These are phyloP conservation scores for Zaprionus ghesquierei DNA, from an alignment of 1,140 invertebrate genomes.

Conservation along the genomic window DNA sequence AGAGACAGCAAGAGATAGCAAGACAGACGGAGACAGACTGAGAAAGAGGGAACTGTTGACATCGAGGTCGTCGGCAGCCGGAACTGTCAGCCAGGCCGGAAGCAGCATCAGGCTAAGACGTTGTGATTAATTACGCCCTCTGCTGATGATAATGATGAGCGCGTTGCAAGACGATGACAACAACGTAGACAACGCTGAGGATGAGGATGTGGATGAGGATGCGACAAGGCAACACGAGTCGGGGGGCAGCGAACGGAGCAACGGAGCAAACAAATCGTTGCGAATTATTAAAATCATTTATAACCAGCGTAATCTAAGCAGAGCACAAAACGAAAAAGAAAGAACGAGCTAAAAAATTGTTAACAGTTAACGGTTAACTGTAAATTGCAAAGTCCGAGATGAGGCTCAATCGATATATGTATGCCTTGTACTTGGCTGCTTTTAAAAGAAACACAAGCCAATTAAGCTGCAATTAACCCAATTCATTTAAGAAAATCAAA, in stretches of 20 bases:
- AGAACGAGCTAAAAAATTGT: constrained; percentile 31
- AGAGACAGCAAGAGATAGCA: not conserved
- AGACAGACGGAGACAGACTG: not conserved
- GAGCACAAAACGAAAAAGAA: constrained; percentile 54
- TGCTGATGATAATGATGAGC: constrained; percentile 68
- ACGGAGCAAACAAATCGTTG: constrained; percentile 72
- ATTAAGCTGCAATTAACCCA: not conserved
- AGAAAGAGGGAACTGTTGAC: constrained; percentile 19
- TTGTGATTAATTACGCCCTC: constrained; percentile 71
- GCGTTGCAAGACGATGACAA: not conserved
- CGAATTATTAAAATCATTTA: constrained; percentile 81
- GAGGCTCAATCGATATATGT: not conserved
- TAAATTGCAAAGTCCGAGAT: constrained; percentile 1
- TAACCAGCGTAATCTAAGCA: constrained; percentile 66
- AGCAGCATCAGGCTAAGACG: constrained; percentile 69
- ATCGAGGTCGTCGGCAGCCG: constrained; percentile 37
- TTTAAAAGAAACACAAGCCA: not conserved
- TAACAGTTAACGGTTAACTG: constrained; percentile 39
- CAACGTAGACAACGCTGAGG: not conserved
- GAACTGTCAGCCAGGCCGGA: constrained; percentile 48
- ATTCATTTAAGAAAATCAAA: not conserved
- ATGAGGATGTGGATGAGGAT: not conserved
- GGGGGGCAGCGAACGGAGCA: too few relatives aligned
- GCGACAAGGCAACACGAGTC: not conserved
- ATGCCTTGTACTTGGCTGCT: not conserved